phyloP scores from a whole-genome alignment of 2,113 vertebrate genomes.

The Heterocephalus glaber region DNA sequence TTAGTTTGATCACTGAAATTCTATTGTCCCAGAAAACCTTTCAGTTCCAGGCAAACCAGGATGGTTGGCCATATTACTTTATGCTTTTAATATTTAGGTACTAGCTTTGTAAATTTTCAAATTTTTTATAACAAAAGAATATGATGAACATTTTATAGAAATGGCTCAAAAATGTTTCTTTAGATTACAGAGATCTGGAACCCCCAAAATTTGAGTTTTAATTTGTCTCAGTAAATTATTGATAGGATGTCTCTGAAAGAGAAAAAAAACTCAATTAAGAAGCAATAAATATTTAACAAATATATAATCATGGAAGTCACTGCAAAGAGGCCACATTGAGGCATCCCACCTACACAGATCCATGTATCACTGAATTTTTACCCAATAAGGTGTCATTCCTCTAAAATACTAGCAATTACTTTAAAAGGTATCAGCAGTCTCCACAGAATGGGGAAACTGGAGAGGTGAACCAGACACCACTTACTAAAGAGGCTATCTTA shows the following conservation, averaged over 20 bases:
- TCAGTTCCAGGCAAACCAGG: background rate
- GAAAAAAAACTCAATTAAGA: slow-evolving; percentile 2
- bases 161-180: background rate
- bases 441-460: background rate
- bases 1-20: background rate
- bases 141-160: background rate
- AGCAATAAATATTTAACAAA: background rate
- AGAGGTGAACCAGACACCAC: background rate
- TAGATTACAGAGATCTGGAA: background rate
- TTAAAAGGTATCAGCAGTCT: background rate
- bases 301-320: background rate
- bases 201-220: background rate
- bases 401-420: slow-evolving; percentile 15
- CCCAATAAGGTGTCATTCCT: background rate
- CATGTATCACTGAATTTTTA: background rate
- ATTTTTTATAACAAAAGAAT: background rate
- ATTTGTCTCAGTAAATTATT: background rate
- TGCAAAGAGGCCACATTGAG: background rate
- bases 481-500: background rate
- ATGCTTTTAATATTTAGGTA: background rate
- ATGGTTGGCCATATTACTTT: background rate
- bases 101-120: background rate
- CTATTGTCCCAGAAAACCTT: background rate
- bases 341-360: background rate
- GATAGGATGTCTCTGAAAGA: background rate